phyloP scores from a whole-genome alignment of 2,797 vertebrate genomes.

The Chromis chromis region DNA sequence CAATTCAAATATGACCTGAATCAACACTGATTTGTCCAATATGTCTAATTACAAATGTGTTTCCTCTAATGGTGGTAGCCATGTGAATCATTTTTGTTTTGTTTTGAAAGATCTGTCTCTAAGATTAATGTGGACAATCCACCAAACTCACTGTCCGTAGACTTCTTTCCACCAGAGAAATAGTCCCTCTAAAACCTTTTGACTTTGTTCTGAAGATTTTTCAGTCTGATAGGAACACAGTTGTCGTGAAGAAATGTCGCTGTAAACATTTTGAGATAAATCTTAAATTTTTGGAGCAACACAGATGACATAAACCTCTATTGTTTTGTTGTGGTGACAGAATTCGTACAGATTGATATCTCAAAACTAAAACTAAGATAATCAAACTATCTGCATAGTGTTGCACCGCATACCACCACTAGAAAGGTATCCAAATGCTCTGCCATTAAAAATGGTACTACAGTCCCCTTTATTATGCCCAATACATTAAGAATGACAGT shows the following conservation, averaged over 20 bases:
- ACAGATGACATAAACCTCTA: neutral
- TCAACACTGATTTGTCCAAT: neutral
- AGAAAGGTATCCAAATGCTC: too few relatives aligned
- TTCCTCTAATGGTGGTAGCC: neutral
- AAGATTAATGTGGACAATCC: neutral
- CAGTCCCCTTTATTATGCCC: too few relatives aligned
- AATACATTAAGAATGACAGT: too few relatives aligned
- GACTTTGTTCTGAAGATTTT: conserved; percentile 13
- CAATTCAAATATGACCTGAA: conserved; percentile 10
- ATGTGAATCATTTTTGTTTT: neutral
- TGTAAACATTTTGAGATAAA: neutral
- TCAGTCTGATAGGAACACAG: neutral
- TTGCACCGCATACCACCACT: too few relatives aligned
- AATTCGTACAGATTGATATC: neutral
- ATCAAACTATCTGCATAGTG: neutral
- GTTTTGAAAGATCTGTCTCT: neutral
- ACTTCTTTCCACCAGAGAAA: neutral
- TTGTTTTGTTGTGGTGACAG: too few relatives aligned
- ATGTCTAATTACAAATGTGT: neutral
- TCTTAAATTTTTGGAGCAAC: neutral
- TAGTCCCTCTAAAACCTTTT: neutral
- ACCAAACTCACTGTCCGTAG: neutral
- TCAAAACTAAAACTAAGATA: neutral
- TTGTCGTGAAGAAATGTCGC: neutral
- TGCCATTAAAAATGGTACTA: too few relatives aligned